A percentile compares a stretch with the other conserved stretches of the same genome.
Conservation (phyloP, 2,113 vertebrate genomes). For the Amphiprion ocellaris region DNA sequence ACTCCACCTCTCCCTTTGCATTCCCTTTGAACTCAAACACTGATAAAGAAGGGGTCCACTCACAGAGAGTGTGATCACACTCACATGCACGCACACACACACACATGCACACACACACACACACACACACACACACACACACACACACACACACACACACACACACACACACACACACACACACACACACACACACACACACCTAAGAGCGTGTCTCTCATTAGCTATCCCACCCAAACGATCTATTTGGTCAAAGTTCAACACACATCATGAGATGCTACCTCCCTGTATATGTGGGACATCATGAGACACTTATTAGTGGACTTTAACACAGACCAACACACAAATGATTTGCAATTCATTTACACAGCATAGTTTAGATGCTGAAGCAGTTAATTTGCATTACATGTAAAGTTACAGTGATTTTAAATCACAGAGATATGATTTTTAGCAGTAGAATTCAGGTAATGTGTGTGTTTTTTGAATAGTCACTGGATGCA, state of each 20-base stretch:
- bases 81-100: neutral
- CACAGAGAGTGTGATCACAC: neutral
- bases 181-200: slow-evolving; percentile 16
- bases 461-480: neutral
- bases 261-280: slow-evolving; percentile 61
- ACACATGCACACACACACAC: slow-evolving; percentile 24
- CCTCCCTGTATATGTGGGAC: slow-evolving; percentile 28
- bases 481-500: neutral
- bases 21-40: slow-evolving; percentile 65
- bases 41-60: slow-evolving; percentile 52
- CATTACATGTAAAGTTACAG: neutral
- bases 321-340: slow-evolving; percentile 62
- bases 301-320: slow-evolving; percentile 68
- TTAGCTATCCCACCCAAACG: slow-evolving; percentile 24
- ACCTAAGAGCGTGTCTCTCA: slow-evolving; percentile 23
- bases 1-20: neutral
- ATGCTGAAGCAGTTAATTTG: neutral
- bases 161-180: slow-evolving; percentile 9
- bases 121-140: slow-evolving; percentile 3
- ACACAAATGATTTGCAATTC: slow-evolving; percentile 16
- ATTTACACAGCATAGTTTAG: slow-evolving; percentile 35
- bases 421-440: neutral
- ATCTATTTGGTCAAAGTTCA: slow-evolving; percentile 65
- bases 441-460: neutral
- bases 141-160: neutral